Evolutionary conservation across 2,797 vertebrate genomes (phyloP).

Genomic region (Micromesistius poutassou): DNA sequence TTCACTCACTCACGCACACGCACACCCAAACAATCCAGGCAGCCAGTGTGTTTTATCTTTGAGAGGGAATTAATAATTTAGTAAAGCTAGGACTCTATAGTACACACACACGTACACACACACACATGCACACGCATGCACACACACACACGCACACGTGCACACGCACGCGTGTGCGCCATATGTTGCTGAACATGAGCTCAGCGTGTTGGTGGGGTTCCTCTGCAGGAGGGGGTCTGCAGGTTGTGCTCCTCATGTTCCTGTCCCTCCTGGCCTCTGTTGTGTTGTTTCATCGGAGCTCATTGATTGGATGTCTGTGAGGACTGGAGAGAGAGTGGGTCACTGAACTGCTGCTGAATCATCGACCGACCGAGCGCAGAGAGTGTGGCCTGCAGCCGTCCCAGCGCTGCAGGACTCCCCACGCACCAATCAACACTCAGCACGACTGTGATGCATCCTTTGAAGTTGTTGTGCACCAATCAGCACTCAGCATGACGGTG

Average conservation of each 20-base stretch:
- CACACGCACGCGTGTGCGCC: neutral
- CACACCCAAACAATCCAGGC: neutral
- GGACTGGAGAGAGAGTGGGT: neutral
- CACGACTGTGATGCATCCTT: neutral
- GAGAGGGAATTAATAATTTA: conserved; percentile 8
- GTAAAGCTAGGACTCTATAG: neutral
- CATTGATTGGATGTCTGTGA: neutral
- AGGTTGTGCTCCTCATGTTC: neutral
- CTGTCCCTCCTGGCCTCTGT: neutral
- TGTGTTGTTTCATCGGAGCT: neutral
- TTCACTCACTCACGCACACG: neutral
- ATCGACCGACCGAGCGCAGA: neutral
- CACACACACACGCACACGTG: no score
- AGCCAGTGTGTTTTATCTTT: conserved; percentile 5
- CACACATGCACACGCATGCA: neutral
- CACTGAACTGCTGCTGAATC: neutral
- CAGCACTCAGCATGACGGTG: neutral
- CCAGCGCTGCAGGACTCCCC: neutral
- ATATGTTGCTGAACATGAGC: neutral
- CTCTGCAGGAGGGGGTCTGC: neutral
- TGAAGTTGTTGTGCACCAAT: neutral
- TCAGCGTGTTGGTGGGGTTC: neutral
- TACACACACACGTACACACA: neutral
- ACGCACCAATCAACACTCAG: neutral
- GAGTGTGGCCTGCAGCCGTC: neutral